Base-by-base conservation (phyloP, 1,140 invertebrate species). In the Fopius arisanus region DNA sequence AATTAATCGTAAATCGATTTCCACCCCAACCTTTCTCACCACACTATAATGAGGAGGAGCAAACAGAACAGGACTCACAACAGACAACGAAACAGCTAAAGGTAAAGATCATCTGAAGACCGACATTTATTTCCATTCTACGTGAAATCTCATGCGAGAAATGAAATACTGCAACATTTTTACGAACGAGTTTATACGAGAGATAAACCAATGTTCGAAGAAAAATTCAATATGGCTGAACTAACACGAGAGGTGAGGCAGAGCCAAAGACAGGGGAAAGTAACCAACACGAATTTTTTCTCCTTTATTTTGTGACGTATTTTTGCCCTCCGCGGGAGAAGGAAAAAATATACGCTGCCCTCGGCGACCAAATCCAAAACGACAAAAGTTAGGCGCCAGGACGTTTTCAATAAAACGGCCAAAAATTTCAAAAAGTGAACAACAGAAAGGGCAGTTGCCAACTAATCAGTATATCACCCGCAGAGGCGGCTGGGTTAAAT, bases 141-240 rank as follows among this genome's bases (percentile, higher is more conserved):
- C 10, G 48, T 21, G 21, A 54, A 10, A 54, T 19, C 48, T 54
- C 48, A 54, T 26, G 21, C 48, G 21, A 54, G 48, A 43, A 43
- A 43, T 54, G 48, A 54, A 21, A 21, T 19, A 54, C 12, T 26
- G 12, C 48, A 54, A 54, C 3, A 21, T 54, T 6, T 21, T 21
- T 26, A 54, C 48, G 48, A 54, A 54, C 48, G 48, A 54, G 48
- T 9, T 54, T 54, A 54, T 54, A 54, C 16, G 48, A 54, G 48
- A 54, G 48, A 54, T 54, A 54, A 54, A 9, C 48, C 48, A 21
- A 54, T 54, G 48, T 54, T 54, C 48, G 48, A 54, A 21, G 21
- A 54, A 21, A n/a, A 43, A 43, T 54, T 54, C 16, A 54, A 54
- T 2, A 26, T 54, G 48, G 48, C n/a, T 48, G 43, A 48, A 48